Evolutionary conservation across 37 sponge, comb jelly and placozoan species (phyloP), one percentile per base, ranked within the genome.

Genomic region (Chondrilla cf. caribensis): DNA sequence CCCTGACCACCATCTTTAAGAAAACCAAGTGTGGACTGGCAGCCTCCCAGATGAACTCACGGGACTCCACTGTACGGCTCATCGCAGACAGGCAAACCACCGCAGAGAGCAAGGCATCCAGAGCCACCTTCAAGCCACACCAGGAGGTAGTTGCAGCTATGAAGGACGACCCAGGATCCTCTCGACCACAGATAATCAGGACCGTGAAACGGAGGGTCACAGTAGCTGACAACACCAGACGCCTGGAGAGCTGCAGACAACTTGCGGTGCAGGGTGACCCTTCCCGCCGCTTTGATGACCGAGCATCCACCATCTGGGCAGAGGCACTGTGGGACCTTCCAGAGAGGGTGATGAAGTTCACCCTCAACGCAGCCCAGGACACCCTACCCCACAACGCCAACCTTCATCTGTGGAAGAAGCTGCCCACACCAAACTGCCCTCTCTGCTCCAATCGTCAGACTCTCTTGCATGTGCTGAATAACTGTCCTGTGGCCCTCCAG

Each of bases 351-450:
- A 38, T 70, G 39, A 70, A 70, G 18, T 70, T 70, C 39, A 18
- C 71, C 71, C 71, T 70, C 35, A 70, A 70, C 18, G 71, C 71
- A 32, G 39, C 28, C 5, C 37, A 32, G 39, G 71, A 70, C 39
- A 70, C 83, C 14, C 75, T 83, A 1, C 83, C 83, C n/a, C 83
- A 83, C 75, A 83, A 83, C 33, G 83, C 83, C 39, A 70, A 70
- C 39, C 64, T 70, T 9, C 71, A 70, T 18, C 38, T 70, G 71
- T 70, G 71, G 71, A 70, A 31, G 71, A 70, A 70, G 38, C 9
- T 37, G 39, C 39, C 71, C 5, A 33, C 39, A 8, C 38, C 37
- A 7, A 31, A 32, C 71, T 70, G 71, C 18, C 5, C 37, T 9
- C 71, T 73, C 44, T 73, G 76, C 76, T 42, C 47, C 6, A 11